Evolutionary conservation across 2,797 vertebrate genomes (phyloP).

Genomic region (Dendrocincla tyrannina): DNA sequence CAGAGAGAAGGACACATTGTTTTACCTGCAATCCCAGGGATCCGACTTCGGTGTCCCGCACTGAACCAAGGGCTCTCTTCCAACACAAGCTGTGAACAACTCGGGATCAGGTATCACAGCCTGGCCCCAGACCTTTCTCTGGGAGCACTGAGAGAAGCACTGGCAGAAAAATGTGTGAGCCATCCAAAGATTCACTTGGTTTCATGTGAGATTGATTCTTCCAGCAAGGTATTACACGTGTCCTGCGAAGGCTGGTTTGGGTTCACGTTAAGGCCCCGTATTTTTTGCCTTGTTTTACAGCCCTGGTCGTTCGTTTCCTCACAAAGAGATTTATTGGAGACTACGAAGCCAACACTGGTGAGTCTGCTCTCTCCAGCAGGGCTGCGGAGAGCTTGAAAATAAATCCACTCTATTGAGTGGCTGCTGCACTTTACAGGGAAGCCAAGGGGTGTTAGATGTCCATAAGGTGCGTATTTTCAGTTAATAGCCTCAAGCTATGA

Average conservation of each 20-base stretch:
- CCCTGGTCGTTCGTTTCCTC: constrained; percentile 90
- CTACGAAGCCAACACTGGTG: constrained; percentile 93
- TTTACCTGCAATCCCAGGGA: not conserved
- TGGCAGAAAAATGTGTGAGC: not conserved
- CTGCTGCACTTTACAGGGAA: not conserved
- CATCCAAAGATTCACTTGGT: not conserved
- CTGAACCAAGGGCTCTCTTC: not conserved
- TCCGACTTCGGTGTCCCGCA: not conserved
- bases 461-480: constrained; percentile 61
- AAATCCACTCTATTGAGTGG: not conserved
- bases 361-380: constrained; percentile 46
- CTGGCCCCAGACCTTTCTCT: not conserved
- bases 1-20: not conserved
- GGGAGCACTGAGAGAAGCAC: not conserved
- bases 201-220: not conserved
- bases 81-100: not conserved
- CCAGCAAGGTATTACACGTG: not conserved
- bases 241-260: not conserved
- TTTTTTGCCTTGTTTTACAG: constrained; percentile 72
- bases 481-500: constrained; percentile 49
- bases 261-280: not conserved
- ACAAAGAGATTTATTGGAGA: constrained; percentile 95
- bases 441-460: constrained; percentile 30
- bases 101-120: not conserved
- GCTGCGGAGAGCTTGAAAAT: not conserved